Evolutionary conservation across 2,888 invertebrate genomes (phyloP).

Genomic region (Willowsia nigromaculata): DNA sequence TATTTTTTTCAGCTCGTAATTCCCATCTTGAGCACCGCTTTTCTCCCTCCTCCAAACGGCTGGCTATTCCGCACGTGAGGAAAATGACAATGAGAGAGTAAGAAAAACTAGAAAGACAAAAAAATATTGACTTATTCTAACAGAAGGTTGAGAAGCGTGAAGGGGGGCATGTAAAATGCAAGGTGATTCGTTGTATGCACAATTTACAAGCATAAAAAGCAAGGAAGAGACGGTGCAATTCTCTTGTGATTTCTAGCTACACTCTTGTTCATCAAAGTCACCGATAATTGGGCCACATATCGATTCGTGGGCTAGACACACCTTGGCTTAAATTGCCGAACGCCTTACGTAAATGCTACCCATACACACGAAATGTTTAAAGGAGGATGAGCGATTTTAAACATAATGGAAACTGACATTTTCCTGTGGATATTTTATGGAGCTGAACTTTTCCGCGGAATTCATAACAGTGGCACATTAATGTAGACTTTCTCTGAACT

Average conservation of each 20-base stretch:
- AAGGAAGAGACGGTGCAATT: conserved; percentile 14
- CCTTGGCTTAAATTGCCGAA: background rate
- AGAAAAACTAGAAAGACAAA: background rate
- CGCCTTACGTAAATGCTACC: background rate
- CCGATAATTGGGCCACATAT: conserved; percentile 61
- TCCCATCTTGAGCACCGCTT: conserved; percentile 69
- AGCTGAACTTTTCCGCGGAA: conserved; percentile 14
- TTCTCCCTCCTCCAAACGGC: conserved; percentile 71
- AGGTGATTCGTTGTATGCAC: conserved; percentile 20
- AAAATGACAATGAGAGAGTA: conserved; percentile 64
- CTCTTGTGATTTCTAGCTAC: conserved; percentile 41
- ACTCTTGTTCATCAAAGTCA: conserved; percentile 66
- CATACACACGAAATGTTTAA: background rate
- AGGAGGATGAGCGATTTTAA: background rate
- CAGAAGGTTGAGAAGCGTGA: background rate
- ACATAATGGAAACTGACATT: conserved; percentile 30
- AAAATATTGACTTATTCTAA: conserved; percentile 45
- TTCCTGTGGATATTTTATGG: conserved; percentile 7
- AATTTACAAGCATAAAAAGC: background rate
- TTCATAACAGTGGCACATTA: background rate
- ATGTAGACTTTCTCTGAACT: no score
- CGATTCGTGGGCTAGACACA: conserved; percentile 13
- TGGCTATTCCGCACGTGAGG: conserved; percentile 71
- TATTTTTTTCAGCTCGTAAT: conserved; percentile 65
- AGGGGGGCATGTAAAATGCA: background rate